Base-by-base conservation (phyloP, 2,888 invertebrate species). In the Heliconius aoede region DNA sequence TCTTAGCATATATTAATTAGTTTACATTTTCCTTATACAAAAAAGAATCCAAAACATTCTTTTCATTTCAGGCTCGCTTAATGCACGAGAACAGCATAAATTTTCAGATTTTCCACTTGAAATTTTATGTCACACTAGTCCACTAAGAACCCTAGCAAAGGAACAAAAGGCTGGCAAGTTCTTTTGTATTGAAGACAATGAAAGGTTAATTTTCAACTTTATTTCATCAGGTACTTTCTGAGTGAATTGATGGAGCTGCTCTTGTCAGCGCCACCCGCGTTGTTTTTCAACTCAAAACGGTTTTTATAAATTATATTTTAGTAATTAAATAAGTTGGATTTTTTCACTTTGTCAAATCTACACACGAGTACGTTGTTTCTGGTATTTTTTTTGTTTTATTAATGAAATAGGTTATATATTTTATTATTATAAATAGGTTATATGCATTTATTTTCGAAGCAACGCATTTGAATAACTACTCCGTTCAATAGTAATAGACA, bases 131-230 rank as follows among this genome's bases (percentile, higher is more conserved):
- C 62, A 51, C 74, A 74, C 76, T 79, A 80, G 78, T 78, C 78
- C 74, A 79, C 79, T 80, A 81, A 36, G 36, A 64, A 64, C 64
- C 64, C 81, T 80, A 81, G 80, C 81, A 80, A 85, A 85, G 85
- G 79, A 76, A 92, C 93, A 92, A 93, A 92, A 90, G 91, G 87
- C 89, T 85, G 87, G 89, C 88, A 83, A 81, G 81, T 82, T 82
- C 82, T 80, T 55, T 80, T 77, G 69, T 69, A 69, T 30, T 69
- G 30, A 32, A 69, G 69, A 69, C 69, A 71, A 77, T 69, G 73
- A 74, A 71, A 58, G 77, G 69, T 62, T 77, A 77, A 77, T 77
- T 77, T 73, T 80, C 79, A 82, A 83, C 79, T 84, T 84, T 82
- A 82, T 84, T 81, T 80, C 81, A 83, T 83, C 83, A 83, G 82